Percentiles rank a stretch among this genome's conserved stretches.
phyloP scores from a whole-genome alignment of 2,888 invertebrate species.

The Cerastis rubricosa region DNA sequence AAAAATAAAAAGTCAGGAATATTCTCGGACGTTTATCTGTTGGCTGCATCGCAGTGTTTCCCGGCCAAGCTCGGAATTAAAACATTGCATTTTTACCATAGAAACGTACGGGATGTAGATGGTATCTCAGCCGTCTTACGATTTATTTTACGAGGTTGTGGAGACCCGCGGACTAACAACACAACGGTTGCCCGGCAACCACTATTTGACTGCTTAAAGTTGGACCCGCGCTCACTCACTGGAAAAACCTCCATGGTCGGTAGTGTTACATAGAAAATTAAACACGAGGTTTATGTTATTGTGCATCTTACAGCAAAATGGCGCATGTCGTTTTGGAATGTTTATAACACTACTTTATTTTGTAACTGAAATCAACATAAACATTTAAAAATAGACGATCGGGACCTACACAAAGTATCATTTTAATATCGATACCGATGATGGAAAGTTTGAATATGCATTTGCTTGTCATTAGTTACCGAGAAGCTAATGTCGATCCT shows the following conservation, averaged over 20 bases:
- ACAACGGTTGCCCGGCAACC: slow-evolving; percentile 19
- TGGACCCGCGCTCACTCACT: slow-evolving; percentile 40
- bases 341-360: not conserved
- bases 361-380: not conserved
- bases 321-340: not conserved
- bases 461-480: not conserved
- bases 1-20: slow-evolving; percentile 69
- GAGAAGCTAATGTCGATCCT: not conserved
- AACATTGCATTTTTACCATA: slow-evolving; percentile 86
- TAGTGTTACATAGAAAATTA: slow-evolving; percentile 51
- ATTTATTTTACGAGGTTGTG: slow-evolving; percentile 77
- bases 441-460: not conserved
- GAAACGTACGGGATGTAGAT: slow-evolving; percentile 72
- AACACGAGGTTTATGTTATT: slow-evolving; percentile 43
- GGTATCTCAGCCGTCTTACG: slow-evolving; percentile 71
- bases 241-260: slow-evolving; percentile 56
- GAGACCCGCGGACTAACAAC: slow-evolving; percentile 40
- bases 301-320: slow-evolving; percentile 17
- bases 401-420: not conserved
- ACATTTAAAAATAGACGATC: not conserved
- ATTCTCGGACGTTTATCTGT: slow-evolving; percentile 73
- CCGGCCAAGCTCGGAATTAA: slow-evolving; percentile 83
- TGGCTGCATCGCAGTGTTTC: slow-evolving; percentile 78
- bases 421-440: not conserved
- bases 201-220: slow-evolving; percentile 51